Percentiles rank a stretch among this genome's conserved stretches.
phyloP scores from a whole-genome alignment of 2,888 invertebrate genomes.

The Aricia artaxerxes region DNA sequence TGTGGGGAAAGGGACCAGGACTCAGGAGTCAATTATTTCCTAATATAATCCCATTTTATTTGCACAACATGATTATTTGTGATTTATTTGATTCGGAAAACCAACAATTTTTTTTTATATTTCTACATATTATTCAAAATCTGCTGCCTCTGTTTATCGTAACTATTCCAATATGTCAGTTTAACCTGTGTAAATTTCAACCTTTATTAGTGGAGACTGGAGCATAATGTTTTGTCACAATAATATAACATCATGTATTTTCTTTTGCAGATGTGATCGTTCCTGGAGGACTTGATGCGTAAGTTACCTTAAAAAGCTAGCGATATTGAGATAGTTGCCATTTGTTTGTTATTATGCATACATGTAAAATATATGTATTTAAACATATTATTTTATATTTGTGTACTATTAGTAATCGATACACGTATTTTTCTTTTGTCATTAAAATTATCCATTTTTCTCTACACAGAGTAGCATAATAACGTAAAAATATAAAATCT shows the following conservation, averaged over 20 bases:
- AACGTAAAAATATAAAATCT: background rate
- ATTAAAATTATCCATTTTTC: background rate
- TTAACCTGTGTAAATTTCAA: too few species aligned
- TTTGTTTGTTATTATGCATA: background rate
- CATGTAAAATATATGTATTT: too few species aligned
- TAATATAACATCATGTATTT: background rate
- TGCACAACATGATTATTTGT: background rate
- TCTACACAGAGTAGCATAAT: background rate
- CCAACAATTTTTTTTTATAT: background rate
- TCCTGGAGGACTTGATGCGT: background rate
- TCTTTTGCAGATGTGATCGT: background rate
- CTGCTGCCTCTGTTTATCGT: too few species aligned
- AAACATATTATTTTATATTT: background rate
- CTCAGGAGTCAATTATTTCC: conserved; percentile 73
- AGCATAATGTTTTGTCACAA: too few species aligned
- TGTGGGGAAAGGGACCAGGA: conserved; percentile 77
- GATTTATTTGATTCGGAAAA: background rate
- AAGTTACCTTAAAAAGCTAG: background rate
- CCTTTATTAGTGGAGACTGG: too few species aligned
- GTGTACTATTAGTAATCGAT: background rate
- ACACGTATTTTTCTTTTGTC: background rate
- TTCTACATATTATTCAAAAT: too few species aligned
- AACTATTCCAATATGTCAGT: background rate
- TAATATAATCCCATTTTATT: conserved; percentile 55
- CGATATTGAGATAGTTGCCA: background rate